These are phyloP conservation scores for Carassius carassius DNA, from an alignment of 2,113 vertebrate species.

Conservation along the genomic window DNA sequence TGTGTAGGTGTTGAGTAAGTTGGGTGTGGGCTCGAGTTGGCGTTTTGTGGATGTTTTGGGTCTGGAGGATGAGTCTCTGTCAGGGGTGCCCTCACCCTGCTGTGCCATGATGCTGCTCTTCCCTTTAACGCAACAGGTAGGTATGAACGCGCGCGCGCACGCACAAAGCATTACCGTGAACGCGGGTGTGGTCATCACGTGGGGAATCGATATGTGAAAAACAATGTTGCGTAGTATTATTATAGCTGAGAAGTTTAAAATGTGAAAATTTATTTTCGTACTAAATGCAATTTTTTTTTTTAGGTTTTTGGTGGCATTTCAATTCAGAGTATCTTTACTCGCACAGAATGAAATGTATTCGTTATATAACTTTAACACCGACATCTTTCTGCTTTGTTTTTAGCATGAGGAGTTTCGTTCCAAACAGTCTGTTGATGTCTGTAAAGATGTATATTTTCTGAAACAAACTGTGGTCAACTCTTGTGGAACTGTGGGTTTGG, in stretches of 20 bases:
- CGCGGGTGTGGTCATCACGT: neutral
- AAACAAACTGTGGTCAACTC: constrained; percentile 91
- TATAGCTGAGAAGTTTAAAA: neutral
- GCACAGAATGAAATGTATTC: too few relatives aligned
- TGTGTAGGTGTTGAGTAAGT: constrained; percentile 83
- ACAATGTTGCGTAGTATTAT: neutral
- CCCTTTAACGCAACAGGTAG: constrained; percentile 91
- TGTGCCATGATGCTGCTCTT: constrained; percentile 93
- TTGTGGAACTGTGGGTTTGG: constrained; percentile 90
- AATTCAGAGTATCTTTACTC: too few relatives aligned
- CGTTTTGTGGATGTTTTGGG: constrained; percentile 90
- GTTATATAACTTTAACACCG: neutral
- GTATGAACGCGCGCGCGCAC: neutral
- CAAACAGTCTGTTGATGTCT: constrained; percentile 81
- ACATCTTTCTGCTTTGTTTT: neutral
- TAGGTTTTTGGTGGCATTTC: too few relatives aligned
- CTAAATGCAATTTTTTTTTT: too few relatives aligned
- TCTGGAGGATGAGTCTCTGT: constrained; percentile 85
- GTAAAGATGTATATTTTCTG: constrained; percentile 87
- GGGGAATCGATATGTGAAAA: neutral
- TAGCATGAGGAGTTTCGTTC: constrained; percentile 93
- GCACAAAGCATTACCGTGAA: neutral
- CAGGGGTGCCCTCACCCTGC: constrained; percentile 82
- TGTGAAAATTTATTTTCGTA: neutral
- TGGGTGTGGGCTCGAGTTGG: constrained; percentile 85